Conservation (phyloP, 2,888 invertebrate species). For the Blastobasis lacticolella region DNA sequence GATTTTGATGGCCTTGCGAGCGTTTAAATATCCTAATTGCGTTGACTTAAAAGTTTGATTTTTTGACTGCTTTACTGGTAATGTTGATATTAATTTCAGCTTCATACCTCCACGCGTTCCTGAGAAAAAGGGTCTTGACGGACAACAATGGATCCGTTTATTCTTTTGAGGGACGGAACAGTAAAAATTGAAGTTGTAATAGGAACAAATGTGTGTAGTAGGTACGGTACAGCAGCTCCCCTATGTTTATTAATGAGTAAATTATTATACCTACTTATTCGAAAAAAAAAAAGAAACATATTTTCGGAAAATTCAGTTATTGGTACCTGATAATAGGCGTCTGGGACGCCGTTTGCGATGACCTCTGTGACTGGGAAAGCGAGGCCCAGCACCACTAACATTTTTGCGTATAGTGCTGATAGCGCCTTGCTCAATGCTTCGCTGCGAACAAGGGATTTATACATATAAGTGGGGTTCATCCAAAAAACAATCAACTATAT, state of each 20-base stretch:
- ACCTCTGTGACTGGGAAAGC: conserved; percentile 92
- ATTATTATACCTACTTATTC: too few relatives aligned
- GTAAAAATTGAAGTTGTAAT: background rate
- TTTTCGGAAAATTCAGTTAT: conserved; percentile 3
- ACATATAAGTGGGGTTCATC: too few relatives aligned
- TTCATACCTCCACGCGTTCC: too few relatives aligned
- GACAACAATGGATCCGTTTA: background rate
- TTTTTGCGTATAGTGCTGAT: conserved; percentile 88
- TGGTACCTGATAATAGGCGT: conserved; percentile 81
- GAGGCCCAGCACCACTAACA: conserved; percentile 87
- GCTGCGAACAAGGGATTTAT: conserved; percentile 40
- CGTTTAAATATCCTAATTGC: too few relatives aligned
- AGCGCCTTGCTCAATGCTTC: conserved; percentile 82
- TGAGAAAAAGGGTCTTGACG: too few relatives aligned
- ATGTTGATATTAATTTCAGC: too few relatives aligned
- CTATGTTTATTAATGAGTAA: too few relatives aligned
- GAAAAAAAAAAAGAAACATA: background rate
- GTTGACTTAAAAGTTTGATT: too few relatives aligned
- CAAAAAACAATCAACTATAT: too few relatives aligned
- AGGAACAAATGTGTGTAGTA: background rate
- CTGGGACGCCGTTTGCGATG: conserved; percentile 83
- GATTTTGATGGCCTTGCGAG: too few relatives aligned
- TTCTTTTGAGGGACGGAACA: background rate
- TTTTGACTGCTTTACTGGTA: too few relatives aligned
- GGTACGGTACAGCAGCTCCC: background rate